phyloP scores from a whole-genome alignment of 2,797 vertebrate genomes.

The Ataeniobius toweri region DNA sequence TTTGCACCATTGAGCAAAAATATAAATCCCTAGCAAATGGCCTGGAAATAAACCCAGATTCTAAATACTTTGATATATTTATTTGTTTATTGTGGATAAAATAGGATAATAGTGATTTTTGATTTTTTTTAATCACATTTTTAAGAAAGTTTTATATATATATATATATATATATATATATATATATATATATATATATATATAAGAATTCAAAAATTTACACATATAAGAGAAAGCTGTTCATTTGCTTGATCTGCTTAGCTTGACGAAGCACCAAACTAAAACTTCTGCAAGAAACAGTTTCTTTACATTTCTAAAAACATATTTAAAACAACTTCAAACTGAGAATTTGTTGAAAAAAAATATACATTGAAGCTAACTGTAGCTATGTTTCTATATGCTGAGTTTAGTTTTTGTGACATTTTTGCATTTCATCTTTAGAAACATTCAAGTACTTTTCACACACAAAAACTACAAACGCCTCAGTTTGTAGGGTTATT shows the following conservation, averaged over 20 bases:
- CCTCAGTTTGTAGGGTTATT: background rate
- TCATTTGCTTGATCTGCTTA: background rate
- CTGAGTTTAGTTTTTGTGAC: background rate
- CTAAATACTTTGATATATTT: background rate
- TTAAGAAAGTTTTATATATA: background rate
- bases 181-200: background rate
- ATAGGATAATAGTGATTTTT: background rate
- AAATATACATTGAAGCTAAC: background rate
- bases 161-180: too few species aligned
- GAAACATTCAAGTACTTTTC: slow-evolving; percentile 2
- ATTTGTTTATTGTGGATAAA: background rate
- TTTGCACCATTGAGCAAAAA: background rate
- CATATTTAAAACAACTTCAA: background rate
- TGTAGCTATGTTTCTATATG: background rate
- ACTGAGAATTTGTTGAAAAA: background rate
- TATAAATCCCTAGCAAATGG: background rate
- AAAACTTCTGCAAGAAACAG: background rate
- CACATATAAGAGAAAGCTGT: background rate
- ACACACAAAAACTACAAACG: background rate
- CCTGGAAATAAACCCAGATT: background rate
- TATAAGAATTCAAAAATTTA: background rate
- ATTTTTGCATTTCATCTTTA: background rate
- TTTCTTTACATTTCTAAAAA: background rate
- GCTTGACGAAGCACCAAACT: background rate
- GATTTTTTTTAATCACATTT: background rate